Conservation (phyloP, 2,113 vertebrate species). For the Nestor notabilis region DNA sequence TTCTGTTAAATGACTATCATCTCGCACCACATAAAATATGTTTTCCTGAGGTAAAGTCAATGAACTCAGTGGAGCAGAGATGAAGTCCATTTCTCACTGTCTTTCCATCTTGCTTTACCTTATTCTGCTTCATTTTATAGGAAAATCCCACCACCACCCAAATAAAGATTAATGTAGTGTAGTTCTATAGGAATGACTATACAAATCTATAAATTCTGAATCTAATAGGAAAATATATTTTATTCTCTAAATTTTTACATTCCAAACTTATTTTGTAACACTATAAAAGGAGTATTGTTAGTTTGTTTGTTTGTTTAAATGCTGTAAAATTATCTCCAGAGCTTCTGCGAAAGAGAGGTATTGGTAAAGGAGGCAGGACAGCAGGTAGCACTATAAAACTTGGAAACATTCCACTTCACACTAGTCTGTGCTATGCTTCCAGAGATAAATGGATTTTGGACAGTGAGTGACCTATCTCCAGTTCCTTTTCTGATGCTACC, state of each 20-base stretch:
- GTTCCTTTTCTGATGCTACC: neutral
- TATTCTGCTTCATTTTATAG: neutral
- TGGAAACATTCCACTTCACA: neutral
- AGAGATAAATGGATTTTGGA: neutral
- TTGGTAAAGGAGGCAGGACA: neutral
- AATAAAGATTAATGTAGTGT: neutral
- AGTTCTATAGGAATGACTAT: neutral
- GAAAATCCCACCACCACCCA: neutral
- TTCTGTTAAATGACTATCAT: neutral
- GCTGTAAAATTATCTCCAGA: neutral
- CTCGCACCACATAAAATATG: neutral
- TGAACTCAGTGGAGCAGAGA: neutral
- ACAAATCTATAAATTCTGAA: neutral
- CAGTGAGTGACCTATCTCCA: neutral
- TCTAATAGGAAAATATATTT: neutral
- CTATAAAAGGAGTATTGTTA: neutral
- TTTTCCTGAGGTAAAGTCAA: neutral
- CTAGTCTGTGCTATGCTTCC: neutral
- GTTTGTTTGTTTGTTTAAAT: neutral
- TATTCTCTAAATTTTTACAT: neutral
- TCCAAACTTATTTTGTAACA: neutral
- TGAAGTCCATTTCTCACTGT: neutral
- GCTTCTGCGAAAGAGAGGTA: neutral
- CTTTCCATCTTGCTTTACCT: neutral
- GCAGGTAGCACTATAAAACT: neutral